Conservation (phyloP, 2,797 vertebrate species). For the Aselliscus stoliczkanus region DNA sequence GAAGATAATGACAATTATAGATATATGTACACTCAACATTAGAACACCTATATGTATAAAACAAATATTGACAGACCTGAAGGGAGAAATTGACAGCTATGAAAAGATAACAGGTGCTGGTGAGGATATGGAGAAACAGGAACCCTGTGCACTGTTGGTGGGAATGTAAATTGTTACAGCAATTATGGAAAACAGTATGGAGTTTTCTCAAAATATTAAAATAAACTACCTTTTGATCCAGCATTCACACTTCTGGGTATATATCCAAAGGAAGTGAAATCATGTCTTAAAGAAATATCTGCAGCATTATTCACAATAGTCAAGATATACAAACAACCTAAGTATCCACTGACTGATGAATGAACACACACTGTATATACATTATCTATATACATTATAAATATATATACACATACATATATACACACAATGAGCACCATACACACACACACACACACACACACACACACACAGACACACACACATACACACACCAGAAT, state of each 20-base stretch:
- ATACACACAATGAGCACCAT: not conserved
- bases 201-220: not conserved
- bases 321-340: not conserved
- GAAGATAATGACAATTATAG: not conserved
- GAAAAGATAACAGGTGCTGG: not conserved
- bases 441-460: not conserved
- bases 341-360: not conserved
- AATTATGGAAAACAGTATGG: not conserved
- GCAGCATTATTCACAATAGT: not conserved
- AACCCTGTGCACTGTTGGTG: not conserved
- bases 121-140: not conserved
- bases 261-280: not conserved
- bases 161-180: not conserved
- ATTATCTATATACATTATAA: not conserved
- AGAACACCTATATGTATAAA: not conserved
- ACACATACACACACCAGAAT: not conserved
- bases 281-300: not conserved
- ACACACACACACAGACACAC: not conserved
- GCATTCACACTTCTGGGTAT: not conserved
- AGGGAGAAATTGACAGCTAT: not conserved
- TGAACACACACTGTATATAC: not conserved
- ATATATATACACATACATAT: not conserved
- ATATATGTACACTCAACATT: not conserved
- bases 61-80: not conserved
- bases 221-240: not conserved